Conservation (phyloP, 2,113 vertebrate species). For the Calonectris borealis region DNA sequence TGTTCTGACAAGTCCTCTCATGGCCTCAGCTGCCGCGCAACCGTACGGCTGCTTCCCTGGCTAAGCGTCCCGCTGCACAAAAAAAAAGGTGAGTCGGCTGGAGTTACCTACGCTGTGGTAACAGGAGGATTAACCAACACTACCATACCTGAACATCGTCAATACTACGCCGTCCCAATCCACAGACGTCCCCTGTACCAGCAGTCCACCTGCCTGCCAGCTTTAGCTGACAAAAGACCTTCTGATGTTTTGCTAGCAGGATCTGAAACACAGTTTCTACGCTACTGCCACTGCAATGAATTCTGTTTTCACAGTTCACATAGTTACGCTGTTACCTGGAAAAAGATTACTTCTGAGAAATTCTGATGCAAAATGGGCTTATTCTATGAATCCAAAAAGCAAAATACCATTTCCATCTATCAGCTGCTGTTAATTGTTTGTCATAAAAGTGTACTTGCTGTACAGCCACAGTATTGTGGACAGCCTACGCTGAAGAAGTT, state of each 20-base stretch:
- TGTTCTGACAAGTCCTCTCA: background rate
- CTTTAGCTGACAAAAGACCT: background rate
- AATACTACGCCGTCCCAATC: background rate
- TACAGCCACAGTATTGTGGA: background rate
- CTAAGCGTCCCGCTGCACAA: rapidly evolving
- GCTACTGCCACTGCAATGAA: background rate
- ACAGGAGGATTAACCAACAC: background rate
- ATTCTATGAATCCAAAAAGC: background rate
- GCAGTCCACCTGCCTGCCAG: background rate
- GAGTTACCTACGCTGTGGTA: background rate
- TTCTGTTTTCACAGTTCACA: background rate
- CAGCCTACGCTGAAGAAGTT: background rate
- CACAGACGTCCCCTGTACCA: background rate
- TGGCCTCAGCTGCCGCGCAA: background rate
- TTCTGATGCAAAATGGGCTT: background rate
- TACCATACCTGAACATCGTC: background rate
- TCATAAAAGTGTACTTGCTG: background rate
- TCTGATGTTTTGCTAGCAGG: background rate
- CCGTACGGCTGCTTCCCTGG: background rate
- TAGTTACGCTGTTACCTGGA: background rate
- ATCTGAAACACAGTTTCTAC: background rate
- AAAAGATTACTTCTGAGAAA: background rate
- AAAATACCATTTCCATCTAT: background rate
- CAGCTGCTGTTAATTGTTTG: background rate
- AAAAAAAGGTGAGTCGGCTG: background rate